Conservation (phyloP, 2,797 vertebrate species). For the Mus minutoides region DNA sequence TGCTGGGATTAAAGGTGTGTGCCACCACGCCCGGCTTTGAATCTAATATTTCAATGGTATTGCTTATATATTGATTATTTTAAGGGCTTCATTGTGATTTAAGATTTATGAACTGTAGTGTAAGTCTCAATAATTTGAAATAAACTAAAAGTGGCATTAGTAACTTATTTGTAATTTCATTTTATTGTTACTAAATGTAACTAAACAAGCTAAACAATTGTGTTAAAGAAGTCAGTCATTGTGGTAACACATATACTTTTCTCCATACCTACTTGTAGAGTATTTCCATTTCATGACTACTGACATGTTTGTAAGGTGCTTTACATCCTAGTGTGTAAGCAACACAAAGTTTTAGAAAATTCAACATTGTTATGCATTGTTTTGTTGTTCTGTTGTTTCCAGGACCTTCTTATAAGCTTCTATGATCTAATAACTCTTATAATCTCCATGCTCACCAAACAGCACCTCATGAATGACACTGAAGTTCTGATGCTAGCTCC, state of each 20-base stretch:
- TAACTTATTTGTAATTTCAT: constrained; percentile 82
- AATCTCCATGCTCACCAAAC: background rate
- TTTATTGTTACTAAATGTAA: constrained; percentile 83
- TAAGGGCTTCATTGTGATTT: constrained; percentile 80
- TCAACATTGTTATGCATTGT: background rate
- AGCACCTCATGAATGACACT: background rate
- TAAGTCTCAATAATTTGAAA: constrained; percentile 79
- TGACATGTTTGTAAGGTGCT: background rate
- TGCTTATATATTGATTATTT: constrained; percentile 86
- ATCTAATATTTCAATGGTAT: background rate
- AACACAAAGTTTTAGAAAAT: too few relatives aligned
- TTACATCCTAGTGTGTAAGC: too few relatives aligned
- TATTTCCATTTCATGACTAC: background rate
- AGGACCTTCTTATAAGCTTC: background rate
- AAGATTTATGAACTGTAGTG: constrained; percentile 72
- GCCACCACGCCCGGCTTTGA: too few relatives aligned
- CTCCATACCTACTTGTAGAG: constrained; percentile 36
- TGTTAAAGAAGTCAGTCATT: constrained; percentile 72
- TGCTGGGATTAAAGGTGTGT: too few relatives aligned
- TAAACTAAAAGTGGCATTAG: constrained; percentile 81
- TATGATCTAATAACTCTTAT: background rate
- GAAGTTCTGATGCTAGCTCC: background rate
- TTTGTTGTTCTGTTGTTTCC: background rate
- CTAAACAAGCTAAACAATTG: constrained; percentile 80
- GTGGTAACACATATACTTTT: constrained; percentile 58